phyloP scores from a whole-genome alignment of 2,797 vertebrate species.

The Arrhamphus sclerolepis region DNA sequence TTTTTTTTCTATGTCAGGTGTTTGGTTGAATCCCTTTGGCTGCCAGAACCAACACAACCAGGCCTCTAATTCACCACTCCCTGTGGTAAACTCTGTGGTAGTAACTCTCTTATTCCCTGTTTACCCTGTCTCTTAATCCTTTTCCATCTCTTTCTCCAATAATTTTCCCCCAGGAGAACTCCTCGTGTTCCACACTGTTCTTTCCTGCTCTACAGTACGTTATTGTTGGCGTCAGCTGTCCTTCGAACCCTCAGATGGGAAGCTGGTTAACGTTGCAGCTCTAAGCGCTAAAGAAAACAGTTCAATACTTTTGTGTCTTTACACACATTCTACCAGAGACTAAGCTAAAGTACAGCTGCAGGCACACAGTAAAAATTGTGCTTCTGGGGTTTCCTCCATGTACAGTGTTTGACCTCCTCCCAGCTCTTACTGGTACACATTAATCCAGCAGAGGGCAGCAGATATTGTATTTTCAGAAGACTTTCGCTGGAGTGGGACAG shows the following conservation, averaged over 20 bases:
- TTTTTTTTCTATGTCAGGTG: constrained; percentile 45
- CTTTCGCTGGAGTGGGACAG: neutral
- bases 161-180: constrained; percentile 39
- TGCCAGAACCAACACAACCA: constrained; percentile 46
- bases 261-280: constrained; percentile 41
- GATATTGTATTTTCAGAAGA: constrained; percentile 19
- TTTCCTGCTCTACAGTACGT: constrained; percentile 68
- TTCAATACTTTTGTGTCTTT: constrained; percentile 22
- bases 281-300: constrained; percentile 63
- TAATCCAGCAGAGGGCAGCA: constrained; percentile 63
- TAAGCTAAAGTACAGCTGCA: constrained; percentile 50
- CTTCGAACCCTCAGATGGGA: constrained; percentile 39
- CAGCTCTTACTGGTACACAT: neutral
- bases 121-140: constrained; percentile 4
- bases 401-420: constrained; percentile 45
- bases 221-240: constrained; percentile 62
- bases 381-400: constrained; percentile 32
- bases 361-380: constrained; percentile 32
- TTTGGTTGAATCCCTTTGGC: constrained; percentile 35
- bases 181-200: constrained; percentile 46
- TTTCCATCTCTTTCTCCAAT: constrained; percentile 21
- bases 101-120: constrained; percentile 1
- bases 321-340: constrained; percentile 24
- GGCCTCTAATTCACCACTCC: constrained; percentile 54
- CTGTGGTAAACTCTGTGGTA: constrained; percentile 25